Evolutionary conservation across 2,113 vertebrate genomes (phyloP).

Genomic region (Isurus oxyrinchus): DNA sequence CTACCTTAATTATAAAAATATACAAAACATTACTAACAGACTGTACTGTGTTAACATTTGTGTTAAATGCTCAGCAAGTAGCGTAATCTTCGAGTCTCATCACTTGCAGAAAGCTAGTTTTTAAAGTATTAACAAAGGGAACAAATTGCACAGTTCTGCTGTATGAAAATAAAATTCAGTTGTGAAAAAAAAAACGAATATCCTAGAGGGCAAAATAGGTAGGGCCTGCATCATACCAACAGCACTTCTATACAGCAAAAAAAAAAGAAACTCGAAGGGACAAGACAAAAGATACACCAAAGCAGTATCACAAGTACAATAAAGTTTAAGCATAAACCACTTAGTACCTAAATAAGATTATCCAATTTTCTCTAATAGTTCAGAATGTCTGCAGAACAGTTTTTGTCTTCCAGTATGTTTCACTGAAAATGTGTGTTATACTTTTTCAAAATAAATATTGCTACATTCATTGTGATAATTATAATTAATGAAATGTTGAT

Average conservation of each 20-base stretch:
- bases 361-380: neutral
- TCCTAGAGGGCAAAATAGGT: neutral
- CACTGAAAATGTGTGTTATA: neutral
- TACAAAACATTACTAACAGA: neutral
- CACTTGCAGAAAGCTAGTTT: neutral
- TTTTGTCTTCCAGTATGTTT: neutral
- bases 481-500: neutral
- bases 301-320: neutral
- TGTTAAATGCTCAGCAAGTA: neutral
- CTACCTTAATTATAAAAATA: neutral
- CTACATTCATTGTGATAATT: neutral
- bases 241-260: neutral
- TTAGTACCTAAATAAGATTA: neutral
- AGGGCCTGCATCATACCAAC: neutral
- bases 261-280: neutral
- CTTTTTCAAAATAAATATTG: neutral
- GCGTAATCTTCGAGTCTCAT: neutral
- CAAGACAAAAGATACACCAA: neutral
- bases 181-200: neutral
- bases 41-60: no score
- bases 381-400: neutral
- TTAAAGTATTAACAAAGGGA: neutral
- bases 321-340: neutral
- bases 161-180: neutral
- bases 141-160: neutral